Evolutionary conservation across 2,113 vertebrate genomes (phyloP), one percentile per base, ranked within the genome.

Genomic region (Heterotis niloticus): DNA sequence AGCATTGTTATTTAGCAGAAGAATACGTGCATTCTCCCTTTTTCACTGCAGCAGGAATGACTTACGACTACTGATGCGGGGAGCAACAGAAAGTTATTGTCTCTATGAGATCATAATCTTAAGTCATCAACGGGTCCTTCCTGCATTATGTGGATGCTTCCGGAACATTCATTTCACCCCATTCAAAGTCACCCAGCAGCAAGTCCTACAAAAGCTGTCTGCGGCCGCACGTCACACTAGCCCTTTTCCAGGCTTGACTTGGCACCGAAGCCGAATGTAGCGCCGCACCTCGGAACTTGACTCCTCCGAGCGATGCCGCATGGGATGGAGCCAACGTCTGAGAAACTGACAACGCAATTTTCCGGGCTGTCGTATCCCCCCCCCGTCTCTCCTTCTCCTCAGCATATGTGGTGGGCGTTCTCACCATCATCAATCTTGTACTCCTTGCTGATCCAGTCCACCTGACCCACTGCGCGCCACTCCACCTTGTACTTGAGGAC

Each of bases 401-500:
- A 20, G 44, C n/a, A n/a, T n/a, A 54, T 1, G 29, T 56, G 70
- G 57, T 17, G 14, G 60, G 60, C 4, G 60, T 20, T 17, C 95
- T 90, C 88, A 99, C 98, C 95, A 80, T 96, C 94, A 44, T 90
- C 92, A 24, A 90, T 92, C 7, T 93, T 89, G 2, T 94, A 95
- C 85, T 94, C 89, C 85, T 78, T 89, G 44, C 84, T 83, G 3
- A 87, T 92, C 98, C 97, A 99, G 0, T 88, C 90, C 0, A 85
- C 91, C 79, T 93, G 91, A 0, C 92, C 92, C 26, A 88, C 68
- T 0, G 90, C 81, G 76, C 90, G 93, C 98, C 98, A 99, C 56
- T 96, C 92, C 0, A 94, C 95, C 81, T 89, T 95, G 91, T 99
- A 99, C 76, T 89, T 96, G 76, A 98, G 93, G 77, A 99, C 91